A percentile compares a stretch with the other conserved stretches of the same genome.
These are phyloP conservation scores for Palloptera scutellata DNA, from an alignment of 2,888 invertebrate genomes.

Conservation along the genomic window DNA sequence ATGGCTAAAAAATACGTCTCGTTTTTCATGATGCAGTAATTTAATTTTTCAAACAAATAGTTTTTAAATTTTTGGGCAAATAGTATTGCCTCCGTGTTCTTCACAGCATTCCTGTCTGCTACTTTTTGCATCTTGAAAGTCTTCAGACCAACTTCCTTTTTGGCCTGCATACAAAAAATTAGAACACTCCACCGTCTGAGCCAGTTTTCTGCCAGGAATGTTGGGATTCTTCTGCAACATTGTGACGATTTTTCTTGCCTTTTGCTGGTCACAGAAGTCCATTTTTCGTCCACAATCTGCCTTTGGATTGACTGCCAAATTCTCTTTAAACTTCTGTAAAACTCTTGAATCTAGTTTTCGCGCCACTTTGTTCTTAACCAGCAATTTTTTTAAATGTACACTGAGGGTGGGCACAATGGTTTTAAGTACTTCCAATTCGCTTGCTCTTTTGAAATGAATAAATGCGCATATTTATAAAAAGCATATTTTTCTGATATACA, in stretches of 20 bases:
- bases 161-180: too few species aligned
- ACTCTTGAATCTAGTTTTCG: too few species aligned
- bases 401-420: neutral
- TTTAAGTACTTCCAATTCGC: neutral
- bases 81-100: too few species aligned
- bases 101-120: too few species aligned
- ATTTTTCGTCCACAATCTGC: too few species aligned
- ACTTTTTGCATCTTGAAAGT: neutral
- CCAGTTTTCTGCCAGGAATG: neutral
- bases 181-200: too few species aligned
- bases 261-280: too few species aligned
- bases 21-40: neutral
- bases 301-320: too few species aligned
- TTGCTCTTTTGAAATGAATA: neutral
- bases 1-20: conserved; percentile 4
- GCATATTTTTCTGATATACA: neutral
- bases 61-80: too few species aligned
- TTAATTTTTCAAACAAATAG: neutral
- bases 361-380: neutral
- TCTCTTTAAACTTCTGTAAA: too few species aligned
- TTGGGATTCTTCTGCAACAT: neutral
- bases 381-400: neutral
- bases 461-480: neutral
- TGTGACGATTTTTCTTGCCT: too few species aligned
- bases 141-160: neutral